Conservation (phyloP, 2,797 vertebrate species). For the Pempheris klunzingeri region DNA sequence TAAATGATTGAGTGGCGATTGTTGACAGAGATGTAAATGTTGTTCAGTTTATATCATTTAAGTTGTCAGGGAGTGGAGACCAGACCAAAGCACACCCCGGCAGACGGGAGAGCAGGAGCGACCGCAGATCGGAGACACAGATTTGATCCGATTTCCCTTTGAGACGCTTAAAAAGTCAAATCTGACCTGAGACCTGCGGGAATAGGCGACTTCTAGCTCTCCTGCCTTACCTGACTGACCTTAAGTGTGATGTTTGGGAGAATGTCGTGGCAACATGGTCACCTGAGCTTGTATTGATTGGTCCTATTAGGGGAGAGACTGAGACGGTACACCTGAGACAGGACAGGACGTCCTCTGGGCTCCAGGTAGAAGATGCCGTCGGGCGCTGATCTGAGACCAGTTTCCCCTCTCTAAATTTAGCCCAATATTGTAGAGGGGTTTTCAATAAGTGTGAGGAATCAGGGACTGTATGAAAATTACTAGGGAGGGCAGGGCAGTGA, state of each 20-base stretch:
- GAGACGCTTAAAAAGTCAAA: constrained; percentile 16
- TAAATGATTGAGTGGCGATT: constrained; percentile 51
- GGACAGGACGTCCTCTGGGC: constrained; percentile 37
- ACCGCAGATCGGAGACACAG: neutral
- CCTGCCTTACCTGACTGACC: constrained; percentile 55
- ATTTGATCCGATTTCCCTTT: constrained; percentile 10
- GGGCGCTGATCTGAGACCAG: constrained; percentile 10
- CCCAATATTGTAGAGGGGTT: neutral
- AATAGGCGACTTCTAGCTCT: constrained; percentile 22
- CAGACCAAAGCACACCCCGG: constrained; percentile 62
- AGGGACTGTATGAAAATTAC: constrained; percentile 25
- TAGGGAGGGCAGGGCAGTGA: neutral
- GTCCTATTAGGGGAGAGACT: constrained; percentile 42
- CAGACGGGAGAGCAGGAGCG: constrained; percentile 24
- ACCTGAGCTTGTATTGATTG: constrained; percentile 69
- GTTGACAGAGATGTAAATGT: constrained; percentile 61
- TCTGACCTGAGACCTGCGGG: constrained; percentile 32
- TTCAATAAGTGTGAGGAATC: neutral
- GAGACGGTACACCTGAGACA: constrained; percentile 42
- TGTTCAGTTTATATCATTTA: constrained; percentile 52
- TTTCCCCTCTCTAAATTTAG: constrained; percentile 17
- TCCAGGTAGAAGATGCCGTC: constrained; percentile 29
- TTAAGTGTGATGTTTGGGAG: constrained; percentile 68
- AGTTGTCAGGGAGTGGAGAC: constrained; percentile 46
- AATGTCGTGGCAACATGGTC: constrained; percentile 55